These are phyloP conservation scores for Acronicta aceris DNA, from an alignment of 2,888 invertebrate genomes.

Conservation along the genomic window DNA sequence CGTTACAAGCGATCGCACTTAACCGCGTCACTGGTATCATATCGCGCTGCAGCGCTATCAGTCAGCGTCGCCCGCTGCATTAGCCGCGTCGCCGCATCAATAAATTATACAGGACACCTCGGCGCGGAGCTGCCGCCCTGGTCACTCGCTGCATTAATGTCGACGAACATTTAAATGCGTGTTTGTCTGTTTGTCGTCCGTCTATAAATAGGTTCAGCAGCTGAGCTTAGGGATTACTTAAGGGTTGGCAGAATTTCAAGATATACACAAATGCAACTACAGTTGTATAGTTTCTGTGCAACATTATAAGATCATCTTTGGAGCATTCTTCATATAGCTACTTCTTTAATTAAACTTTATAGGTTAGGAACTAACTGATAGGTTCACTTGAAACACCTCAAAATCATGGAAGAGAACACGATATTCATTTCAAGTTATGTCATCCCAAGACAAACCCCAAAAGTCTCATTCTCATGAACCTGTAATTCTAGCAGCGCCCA, in stretches of 20 bases:
- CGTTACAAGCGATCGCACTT: conserved; percentile 88
- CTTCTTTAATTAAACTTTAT: too few species aligned
- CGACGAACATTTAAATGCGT: conserved; percentile 66
- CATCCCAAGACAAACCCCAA: too few species aligned
- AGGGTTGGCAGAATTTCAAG: conserved; percentile 54
- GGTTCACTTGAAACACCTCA: too few species aligned
- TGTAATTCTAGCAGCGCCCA: too few species aligned
- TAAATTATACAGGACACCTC: conserved; percentile 83
- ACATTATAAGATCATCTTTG: background rate
- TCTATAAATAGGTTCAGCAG: conserved; percentile 44
- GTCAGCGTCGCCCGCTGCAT: conserved; percentile 86
- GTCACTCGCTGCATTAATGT: conserved; percentile 72
- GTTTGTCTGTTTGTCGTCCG: conserved; percentile 57
- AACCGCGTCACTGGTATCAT: conserved; percentile 83
- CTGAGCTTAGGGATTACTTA: conserved; percentile 48
- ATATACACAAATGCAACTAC: conserved; percentile 11
- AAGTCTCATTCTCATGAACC: too few species aligned
- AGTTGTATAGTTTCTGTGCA: background rate
- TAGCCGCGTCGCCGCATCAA: conserved; percentile 83
- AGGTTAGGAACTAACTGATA: too few species aligned
- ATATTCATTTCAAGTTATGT: too few species aligned
- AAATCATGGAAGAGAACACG: too few species aligned
- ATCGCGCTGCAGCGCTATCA: conserved; percentile 85
- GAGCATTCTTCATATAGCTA: background rate
- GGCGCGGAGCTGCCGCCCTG: conserved; percentile 73